Base-by-base conservation (phyloP, 2,113 vertebrate species). In the Ariopsis seemanni region DNA sequence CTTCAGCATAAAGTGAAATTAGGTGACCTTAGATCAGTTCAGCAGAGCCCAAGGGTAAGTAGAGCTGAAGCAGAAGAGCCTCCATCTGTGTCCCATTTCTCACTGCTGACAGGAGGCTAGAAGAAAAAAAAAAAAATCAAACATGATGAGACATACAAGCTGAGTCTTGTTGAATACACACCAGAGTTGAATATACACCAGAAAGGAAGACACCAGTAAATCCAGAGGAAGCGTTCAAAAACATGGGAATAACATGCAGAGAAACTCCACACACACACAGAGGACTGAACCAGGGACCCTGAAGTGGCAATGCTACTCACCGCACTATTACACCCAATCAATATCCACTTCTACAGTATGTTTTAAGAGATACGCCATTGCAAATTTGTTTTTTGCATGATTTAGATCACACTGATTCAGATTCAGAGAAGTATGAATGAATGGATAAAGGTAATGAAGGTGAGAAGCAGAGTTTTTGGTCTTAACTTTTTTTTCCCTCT, bases 1-100 rank as follows among this genome's bases (percentile, higher is more conserved):
- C 83, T 78, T 72, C 55, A 80, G 89, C 88, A 63, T 87, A 83
- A 93, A 94, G 91, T 91, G 30, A 93, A 93, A 93, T 92, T 65
- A 92, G 87, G 78, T 91, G 93, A 94, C 91, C 91, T 85, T 65
- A 34, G 84, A 86, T 91, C 89, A 91, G 86, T 88, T 86, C 82
- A 91, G 84, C 77, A n/a, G n/a, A 67, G 89, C 91, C 84, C 86
- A 87, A 82, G 87, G 88, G 83, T 89, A 85, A 93, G 92, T 86
- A 91, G 87, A 84, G 55, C 89, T 85, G 72, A 84, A 88, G 71
- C 55, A 85, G 69, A 89, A 18, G 71, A 80, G 85, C 83, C 90
- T 81, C 90, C 83, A 65, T 89, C 87, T 83, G 87, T 53, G 82
- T 63, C 87, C 92, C 86, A 93, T 94, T 93, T 90, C 91, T 93